Evolutionary conservation across 2,797 vertebrate genomes (phyloP), one percentile per base, ranked within the genome.

Genomic region (Novumbra hubbsi): DNA sequence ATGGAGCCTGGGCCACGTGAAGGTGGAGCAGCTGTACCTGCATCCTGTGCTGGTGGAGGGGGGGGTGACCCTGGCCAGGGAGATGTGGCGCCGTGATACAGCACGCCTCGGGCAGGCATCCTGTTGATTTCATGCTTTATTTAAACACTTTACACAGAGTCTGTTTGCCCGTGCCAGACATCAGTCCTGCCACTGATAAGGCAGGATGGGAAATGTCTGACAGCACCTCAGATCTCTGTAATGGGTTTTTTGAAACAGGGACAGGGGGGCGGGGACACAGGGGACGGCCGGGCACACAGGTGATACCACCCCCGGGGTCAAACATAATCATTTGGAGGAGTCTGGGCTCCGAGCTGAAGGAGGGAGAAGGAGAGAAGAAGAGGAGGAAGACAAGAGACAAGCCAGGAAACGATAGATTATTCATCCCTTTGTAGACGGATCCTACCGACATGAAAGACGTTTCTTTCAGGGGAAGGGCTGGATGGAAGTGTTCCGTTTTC

Each of bases 41-140:
- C 63, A 76, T 79, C 69, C 81, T 60, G 79, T 72, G 21, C 19
- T 63, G 19, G 60, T 70, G 72, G 79, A 28, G 75, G 19, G 52
- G 19, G 21, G 55, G 55, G n/a, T 7, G 21, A 19, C 70, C 27
- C 62, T 77, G 62, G 62, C 27, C 62, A 64, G 62, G 62, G 62
- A 30, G 70, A 49, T 50, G 52, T 24, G 81, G 76, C 77, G 84
- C 76, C 6, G 62, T 8, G 73, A 76, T 52, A 76, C 84, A 66
- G 80, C 83, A 83, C 32, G 34, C 34, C 87, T 87, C 82, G 85
- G 83, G 73, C 81, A 78, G 83, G 74, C 81, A 77, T 84, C 81
- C 87, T 11, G 79, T 87, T 90, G 89, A 93, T 92, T 90, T 93
- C 90, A 92, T 87, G 90, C 89, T 90, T 92, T 92, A 92, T 92